A percentile compares a stretch with the other conserved stretches of the same genome.
These are phyloP conservation scores for Macrophya alboannulata DNA, from an alignment of 2,888 invertebrate species.

Conservation along the genomic window DNA sequence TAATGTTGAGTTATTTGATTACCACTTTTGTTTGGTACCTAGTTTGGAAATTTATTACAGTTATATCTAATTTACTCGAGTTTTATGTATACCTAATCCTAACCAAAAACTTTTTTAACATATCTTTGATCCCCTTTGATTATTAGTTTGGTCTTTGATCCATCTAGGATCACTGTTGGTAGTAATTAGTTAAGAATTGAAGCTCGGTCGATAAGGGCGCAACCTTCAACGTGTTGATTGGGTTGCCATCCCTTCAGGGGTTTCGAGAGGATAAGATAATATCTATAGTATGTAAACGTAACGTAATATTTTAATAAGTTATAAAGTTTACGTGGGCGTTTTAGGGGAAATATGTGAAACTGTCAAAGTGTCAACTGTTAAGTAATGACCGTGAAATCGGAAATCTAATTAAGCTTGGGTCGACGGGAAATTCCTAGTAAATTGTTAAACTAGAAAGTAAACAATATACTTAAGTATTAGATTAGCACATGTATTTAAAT, in stretches of 20 bases:
- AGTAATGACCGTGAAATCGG: slow-evolving; percentile 33
- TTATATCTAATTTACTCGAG: background rate
- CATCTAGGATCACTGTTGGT: background rate
- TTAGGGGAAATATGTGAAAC: background rate
- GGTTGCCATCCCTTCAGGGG: slow-evolving; percentile 11
- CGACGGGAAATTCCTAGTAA: slow-evolving; percentile 29
- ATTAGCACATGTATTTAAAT: slow-evolving; percentile 9
- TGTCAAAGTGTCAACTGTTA: slow-evolving; percentile 37
- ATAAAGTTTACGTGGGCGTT: background rate
- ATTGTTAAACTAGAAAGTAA: slow-evolving; percentile 16
- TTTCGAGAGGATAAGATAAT: background rate
- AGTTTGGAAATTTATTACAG: background rate
- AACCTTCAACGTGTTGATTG: slow-evolving; percentile 12
- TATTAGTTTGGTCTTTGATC: background rate
- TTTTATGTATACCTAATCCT: background rate
- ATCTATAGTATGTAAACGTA: background rate
- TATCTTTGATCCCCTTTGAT: background rate
- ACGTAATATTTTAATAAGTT: background rate
- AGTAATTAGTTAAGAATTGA: slow-evolving; percentile 10
- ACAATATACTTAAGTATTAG: slow-evolving; percentile 14
- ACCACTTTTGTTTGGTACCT: background rate
- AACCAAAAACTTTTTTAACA: background rate
- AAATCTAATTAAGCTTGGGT: slow-evolving; percentile 42
- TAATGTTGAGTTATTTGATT: background rate
- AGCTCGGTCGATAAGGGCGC: slow-evolving; percentile 37